phyloP scores from a whole-genome alignment of 2,113 vertebrate species.

The Brachypteracias leptosomus region DNA sequence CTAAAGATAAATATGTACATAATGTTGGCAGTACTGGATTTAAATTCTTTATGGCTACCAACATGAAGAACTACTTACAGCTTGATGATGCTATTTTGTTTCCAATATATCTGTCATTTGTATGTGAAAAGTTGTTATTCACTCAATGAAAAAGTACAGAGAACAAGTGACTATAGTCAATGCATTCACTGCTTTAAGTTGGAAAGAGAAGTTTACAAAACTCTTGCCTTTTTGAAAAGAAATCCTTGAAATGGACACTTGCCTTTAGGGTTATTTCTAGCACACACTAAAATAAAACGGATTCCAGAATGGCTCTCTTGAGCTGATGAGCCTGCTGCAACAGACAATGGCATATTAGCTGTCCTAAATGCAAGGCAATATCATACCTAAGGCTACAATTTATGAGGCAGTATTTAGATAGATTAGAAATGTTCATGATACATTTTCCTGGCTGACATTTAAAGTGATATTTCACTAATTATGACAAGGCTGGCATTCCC shows the following conservation, averaged over 20 bases:
- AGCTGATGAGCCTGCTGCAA: background rate
- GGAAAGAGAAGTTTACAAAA: background rate
- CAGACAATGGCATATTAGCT: background rate
- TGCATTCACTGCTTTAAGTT: background rate
- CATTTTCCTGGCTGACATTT: slow-evolving; percentile 26
- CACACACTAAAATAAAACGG: background rate
- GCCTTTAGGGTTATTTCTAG: background rate
- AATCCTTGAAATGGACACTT: background rate
- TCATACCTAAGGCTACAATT: background rate
- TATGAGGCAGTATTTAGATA: background rate
- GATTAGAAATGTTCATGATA: background rate
- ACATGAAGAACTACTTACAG: background rate
- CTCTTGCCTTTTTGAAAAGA: background rate
- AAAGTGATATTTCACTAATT: slow-evolving; percentile 30
- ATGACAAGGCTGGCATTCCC: slow-evolving; percentile 10
- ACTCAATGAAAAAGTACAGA: background rate
- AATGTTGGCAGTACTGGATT: background rate
- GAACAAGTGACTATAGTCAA: background rate
- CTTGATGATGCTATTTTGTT: background rate
- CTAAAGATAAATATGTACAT: background rate
- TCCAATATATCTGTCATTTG: background rate
- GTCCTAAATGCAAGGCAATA: background rate
- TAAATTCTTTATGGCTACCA: background rate
- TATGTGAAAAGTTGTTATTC: background rate
- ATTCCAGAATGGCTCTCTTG: background rate